phyloP scores from a whole-genome alignment of 2,797 vertebrate genomes.

The Sus cebifrons region DNA sequence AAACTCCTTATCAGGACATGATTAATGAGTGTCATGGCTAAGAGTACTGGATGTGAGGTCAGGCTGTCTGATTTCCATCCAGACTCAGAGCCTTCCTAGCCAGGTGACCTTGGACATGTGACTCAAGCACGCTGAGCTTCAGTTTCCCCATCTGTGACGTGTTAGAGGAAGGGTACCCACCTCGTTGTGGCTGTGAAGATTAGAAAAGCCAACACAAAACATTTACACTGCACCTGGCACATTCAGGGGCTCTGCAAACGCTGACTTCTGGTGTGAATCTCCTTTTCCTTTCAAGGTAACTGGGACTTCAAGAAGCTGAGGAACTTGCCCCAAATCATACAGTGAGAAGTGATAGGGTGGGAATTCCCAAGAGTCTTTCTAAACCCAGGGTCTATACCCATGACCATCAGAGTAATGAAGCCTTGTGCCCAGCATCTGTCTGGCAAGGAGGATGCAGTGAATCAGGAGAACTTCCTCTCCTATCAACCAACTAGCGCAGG shows the following conservation, averaged over 20 bases:
- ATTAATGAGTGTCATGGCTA: not conserved
- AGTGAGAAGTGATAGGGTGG: not conserved
- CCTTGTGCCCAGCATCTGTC: not conserved
- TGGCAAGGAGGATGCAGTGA: not conserved
- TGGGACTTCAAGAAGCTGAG: not conserved
- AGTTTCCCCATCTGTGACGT: not conserved
- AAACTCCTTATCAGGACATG: constrained; percentile 4
- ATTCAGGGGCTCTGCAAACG: not conserved
- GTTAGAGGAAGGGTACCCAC: not conserved
- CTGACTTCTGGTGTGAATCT: not conserved
- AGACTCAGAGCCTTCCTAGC: not conserved
- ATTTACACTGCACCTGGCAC: not conserved
- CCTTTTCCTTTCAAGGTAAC: not conserved
- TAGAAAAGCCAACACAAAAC: not conserved
- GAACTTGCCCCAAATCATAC: not conserved
- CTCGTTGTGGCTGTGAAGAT: not conserved
- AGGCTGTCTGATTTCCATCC: not conserved
- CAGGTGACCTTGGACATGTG: not conserved
- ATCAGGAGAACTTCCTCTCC: not conserved
- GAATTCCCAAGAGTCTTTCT: not conserved
- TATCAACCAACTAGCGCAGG: not conserved
- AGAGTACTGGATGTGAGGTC: not conserved
- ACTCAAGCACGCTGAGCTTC: constrained; percentile 45
- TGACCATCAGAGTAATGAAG: not conserved
- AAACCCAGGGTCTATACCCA: not conserved